phyloP scores from a whole-genome alignment of 1,140 invertebrate genomes.

The Xylocopa sonorina region DNA sequence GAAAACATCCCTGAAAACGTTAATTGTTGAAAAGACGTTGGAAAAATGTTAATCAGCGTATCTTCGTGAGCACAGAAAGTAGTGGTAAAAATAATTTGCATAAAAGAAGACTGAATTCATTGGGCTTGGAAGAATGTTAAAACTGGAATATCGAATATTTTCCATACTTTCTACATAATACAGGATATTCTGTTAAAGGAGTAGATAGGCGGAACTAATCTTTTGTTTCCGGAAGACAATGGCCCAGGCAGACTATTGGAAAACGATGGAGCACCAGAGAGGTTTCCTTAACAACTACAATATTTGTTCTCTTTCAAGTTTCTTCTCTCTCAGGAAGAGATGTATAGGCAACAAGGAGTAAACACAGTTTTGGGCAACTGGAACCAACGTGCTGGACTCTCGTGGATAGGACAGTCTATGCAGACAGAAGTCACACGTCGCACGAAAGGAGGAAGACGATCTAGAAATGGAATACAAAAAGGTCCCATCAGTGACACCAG shows the following conservation, averaged over 20 bases:
- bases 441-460: no score
- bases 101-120: background rate
- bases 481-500: no score
- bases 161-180: background rate
- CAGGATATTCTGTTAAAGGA: background rate
- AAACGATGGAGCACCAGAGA: background rate
- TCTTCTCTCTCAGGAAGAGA: background rate
- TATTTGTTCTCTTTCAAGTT: background rate
- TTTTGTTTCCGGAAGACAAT: conserved; percentile 6
- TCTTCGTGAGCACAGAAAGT: background rate
- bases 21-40: no score
- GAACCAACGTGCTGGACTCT: no score
- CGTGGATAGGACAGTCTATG: no score
- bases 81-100: background rate
- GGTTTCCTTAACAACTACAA: background rate
- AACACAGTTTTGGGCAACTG: no score
- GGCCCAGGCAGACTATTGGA: background rate
- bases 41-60: no score
- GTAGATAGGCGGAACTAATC: background rate
- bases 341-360: background rate
- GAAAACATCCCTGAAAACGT: no score
- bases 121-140: background rate
- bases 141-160: background rate
- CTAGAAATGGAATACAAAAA: no score
- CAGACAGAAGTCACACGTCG: no score